A percentile compares a stretch with the other conserved stretches of the same genome.
Evolutionary conservation across 2,888 invertebrate genomes (phyloP).

Genomic region (Apamea epomidion): DNA sequence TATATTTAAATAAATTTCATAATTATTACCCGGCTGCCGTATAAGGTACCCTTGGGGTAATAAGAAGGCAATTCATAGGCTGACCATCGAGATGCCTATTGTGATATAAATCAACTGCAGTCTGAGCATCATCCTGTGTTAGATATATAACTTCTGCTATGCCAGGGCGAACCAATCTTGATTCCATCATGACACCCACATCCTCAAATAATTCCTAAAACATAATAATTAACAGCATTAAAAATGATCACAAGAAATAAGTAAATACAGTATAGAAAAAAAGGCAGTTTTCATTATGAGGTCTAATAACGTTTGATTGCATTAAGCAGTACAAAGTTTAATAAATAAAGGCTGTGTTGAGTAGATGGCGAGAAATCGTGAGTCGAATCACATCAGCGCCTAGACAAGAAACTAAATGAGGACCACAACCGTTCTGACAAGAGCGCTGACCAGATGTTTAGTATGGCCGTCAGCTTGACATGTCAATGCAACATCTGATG

Average conservation of each 20-base stretch:
- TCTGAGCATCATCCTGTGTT: slow-evolving; percentile 95
- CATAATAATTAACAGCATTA: background rate
- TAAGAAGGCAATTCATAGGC: slow-evolving; percentile 97
- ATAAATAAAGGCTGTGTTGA: background rate
- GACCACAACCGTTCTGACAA: too few relatives aligned
- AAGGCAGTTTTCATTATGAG: background rate
- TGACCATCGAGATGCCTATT: slow-evolving; percentile 98
- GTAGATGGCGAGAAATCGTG: background rate
- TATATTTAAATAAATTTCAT: too few relatives aligned
- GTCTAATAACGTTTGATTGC: background rate
- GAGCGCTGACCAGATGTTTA: background rate
- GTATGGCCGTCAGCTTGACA: background rate
- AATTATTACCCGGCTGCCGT: slow-evolving; percentile 71
- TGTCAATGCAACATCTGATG: background rate
- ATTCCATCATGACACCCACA: slow-evolving; percentile 95
- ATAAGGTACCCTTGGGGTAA: slow-evolving; percentile 91
- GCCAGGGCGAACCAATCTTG: slow-evolving; percentile 95
- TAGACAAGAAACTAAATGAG: too few relatives aligned
- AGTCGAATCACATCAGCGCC: background rate
- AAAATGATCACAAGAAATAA: background rate
- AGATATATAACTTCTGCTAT: slow-evolving; percentile 98
- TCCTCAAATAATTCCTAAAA: slow-evolving; percentile 97
- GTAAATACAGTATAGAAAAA: background rate
- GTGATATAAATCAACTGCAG: slow-evolving; percentile 97
- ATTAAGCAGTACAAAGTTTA: background rate